Evolutionary conservation across 2,113 vertebrate species (phyloP).

Genomic region (Gymnogyps californianus): DNA sequence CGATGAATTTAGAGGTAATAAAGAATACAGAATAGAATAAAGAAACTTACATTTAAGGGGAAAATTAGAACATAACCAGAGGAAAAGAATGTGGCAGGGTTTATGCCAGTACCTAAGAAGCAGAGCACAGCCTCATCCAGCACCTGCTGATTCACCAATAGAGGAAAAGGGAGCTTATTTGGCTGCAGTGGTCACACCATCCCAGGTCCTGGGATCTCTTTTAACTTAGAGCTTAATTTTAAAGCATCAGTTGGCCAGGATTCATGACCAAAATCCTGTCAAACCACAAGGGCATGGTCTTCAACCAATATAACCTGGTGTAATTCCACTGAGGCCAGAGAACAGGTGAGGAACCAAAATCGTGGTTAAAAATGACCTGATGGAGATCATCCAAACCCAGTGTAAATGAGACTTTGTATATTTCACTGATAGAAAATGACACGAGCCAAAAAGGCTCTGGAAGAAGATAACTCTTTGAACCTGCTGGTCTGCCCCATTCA

Average conservation of each 20-base stretch:
- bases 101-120: not conserved
- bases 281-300: not conserved
- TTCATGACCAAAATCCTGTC: not conserved
- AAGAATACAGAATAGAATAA: not conserved
- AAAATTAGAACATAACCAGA: not conserved
- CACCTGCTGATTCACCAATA: not conserved
- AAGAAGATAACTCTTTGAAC: not conserved
- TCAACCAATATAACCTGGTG: not conserved
- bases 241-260: not conserved
- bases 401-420: not conserved
- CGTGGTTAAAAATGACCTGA: not conserved
- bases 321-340: not conserved
- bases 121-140: not conserved
- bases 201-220: not conserved
- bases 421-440: not conserved
- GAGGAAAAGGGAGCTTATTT: not conserved
- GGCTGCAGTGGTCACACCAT: not conserved
- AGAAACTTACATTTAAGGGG: not conserved
- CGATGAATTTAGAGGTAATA: not conserved
- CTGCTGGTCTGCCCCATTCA: not conserved
- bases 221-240: not conserved
- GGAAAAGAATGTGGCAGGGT: not conserved
- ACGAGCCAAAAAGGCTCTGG: not conserved
- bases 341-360: not conserved
- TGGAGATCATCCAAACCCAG: not conserved